phyloP scores from a whole-genome alignment of 2,888 invertebrate species.

The Eutolmus rufibarbis region DNA sequence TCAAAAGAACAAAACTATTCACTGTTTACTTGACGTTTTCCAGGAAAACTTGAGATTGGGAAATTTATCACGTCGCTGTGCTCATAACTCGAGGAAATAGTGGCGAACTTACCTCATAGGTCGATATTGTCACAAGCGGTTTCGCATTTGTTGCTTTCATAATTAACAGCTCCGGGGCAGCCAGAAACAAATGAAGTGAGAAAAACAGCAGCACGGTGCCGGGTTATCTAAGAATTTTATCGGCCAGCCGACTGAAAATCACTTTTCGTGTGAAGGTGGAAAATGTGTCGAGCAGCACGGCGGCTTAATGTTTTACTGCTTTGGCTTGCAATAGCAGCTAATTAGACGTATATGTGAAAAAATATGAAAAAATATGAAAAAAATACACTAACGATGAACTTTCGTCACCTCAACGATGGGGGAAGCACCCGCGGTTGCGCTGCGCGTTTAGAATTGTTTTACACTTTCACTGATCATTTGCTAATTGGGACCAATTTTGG shows the following conservation, averaged over 20 bases:
- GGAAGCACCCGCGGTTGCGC: neutral
- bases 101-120: slow-evolving; percentile 53
- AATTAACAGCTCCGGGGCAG: slow-evolving; percentile 31
- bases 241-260: neutral
- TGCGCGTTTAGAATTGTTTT: slow-evolving; percentile 8
- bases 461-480: slow-evolving; percentile 27
- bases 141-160: slow-evolving; percentile 52
- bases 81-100: neutral
- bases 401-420: neutral
- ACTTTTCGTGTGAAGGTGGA: neutral
- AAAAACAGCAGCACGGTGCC: neutral
- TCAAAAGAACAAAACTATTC: neutral
- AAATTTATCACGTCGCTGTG: neutral
- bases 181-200: slow-evolving; percentile 26
- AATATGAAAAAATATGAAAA: neutral
- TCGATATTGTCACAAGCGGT: slow-evolving; percentile 57
- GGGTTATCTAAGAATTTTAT: slow-evolving; percentile 30
- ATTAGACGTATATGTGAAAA: neutral
- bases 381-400: neutral
- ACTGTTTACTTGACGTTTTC: neutral
- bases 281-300: neutral
- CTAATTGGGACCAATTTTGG: neutral
- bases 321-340: neutral
- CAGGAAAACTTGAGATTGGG: neutral
- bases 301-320: neutral